These are phyloP conservation scores for Parasteatoda lunata DNA, from an alignment of 2,888 invertebrate species.

Conservation along the genomic window DNA sequence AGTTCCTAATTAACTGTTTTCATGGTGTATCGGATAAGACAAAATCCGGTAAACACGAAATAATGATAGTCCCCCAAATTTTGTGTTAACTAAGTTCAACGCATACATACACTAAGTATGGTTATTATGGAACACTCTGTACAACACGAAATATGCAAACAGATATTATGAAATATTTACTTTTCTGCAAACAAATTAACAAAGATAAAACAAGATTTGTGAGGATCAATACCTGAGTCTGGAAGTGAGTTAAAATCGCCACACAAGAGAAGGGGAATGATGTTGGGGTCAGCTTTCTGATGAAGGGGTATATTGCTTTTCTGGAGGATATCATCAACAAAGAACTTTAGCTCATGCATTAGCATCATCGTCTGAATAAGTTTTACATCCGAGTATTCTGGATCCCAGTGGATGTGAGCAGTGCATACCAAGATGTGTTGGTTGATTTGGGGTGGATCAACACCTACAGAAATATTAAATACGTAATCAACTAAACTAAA, in stretches of 20 bases:
- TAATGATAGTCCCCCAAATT: too few relatives aligned
- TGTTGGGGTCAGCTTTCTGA: constrained; percentile 75
- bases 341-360: constrained; percentile 91
- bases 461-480: constrained; percentile 1
- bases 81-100: too few relatives aligned
- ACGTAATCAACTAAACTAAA: not conserved
- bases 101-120: too few relatives aligned
- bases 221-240: constrained; percentile 83
- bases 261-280: constrained; percentile 93
- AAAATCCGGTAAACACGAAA: too few relatives aligned
- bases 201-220: too few relatives aligned
- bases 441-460: constrained; percentile 16
- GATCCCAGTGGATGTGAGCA: constrained; percentile 99
- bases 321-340: constrained; percentile 85
- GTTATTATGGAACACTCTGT: too few relatives aligned
- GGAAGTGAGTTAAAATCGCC: constrained; percentile 99
- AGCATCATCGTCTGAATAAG: constrained; percentile 99
- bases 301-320: constrained; percentile 71
- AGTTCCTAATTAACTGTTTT: too few relatives aligned
- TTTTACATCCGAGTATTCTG: constrained; percentile 99
- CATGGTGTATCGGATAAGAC: too few relatives aligned
- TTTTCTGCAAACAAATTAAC: too few relatives aligned
- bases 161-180: too few relatives aligned
- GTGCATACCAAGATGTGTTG: constrained; percentile 96
- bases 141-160: too few relatives aligned